phyloP scores from a whole-genome alignment of 2,113 vertebrate species.

The Daboia siamensis region DNA sequence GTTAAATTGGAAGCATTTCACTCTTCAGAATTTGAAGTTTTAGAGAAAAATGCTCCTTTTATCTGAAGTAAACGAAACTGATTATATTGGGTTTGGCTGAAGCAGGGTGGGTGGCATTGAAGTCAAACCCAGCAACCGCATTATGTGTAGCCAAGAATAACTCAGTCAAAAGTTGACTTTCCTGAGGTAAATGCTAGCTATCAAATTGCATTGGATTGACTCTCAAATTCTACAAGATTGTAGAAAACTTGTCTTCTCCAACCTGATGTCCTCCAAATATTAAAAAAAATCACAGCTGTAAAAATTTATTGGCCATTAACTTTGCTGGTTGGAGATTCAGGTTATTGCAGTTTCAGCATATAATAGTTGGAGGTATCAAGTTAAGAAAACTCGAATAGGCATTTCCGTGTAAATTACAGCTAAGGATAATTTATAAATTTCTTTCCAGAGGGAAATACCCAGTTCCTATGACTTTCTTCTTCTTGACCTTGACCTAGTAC shows the following conservation, averaged over 20 bases:
- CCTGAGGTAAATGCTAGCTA: background rate
- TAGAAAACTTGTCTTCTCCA: background rate
- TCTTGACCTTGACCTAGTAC: background rate
- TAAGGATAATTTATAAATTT: background rate
- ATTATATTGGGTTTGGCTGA: background rate
- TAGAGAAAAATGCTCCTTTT: slow-evolving; percentile 2
- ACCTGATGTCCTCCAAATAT: background rate
- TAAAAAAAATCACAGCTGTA: background rate
- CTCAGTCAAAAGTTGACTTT: slow-evolving; percentile 4
- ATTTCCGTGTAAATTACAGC: background rate
- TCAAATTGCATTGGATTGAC: background rate
- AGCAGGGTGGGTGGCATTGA: slow-evolving; percentile 14
- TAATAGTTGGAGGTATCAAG: background rate
- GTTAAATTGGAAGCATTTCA: background rate
- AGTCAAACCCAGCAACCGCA: slow-evolving; percentile 3
- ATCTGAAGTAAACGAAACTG: background rate
- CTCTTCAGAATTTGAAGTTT: background rate
- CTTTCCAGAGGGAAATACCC: background rate
- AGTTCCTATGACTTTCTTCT: background rate
- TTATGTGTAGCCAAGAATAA: slow-evolving; percentile 18
- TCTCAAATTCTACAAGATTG: background rate
- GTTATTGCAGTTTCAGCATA: background rate
- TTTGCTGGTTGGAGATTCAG: background rate
- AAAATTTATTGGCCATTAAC: background rate
- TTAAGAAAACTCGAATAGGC: background rate